Percentiles rank a stretch among this genome's conserved stretches.
These are phyloP conservation scores for Podarcis cretensis DNA, from an alignment of 2,113 vertebrate genomes.

Conservation along the genomic window DNA sequence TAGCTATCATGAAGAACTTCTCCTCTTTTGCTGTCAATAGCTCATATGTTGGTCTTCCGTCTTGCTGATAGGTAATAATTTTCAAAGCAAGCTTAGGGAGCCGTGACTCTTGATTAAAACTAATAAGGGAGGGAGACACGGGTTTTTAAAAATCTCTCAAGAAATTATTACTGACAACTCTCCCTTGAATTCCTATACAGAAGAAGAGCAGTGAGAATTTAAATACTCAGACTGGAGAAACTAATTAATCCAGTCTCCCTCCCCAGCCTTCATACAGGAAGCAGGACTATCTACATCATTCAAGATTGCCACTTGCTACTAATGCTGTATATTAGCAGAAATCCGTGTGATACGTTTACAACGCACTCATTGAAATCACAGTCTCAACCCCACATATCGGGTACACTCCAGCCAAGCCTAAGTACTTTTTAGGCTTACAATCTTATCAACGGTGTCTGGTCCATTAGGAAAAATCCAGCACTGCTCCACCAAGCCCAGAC, in stretches of 20 bases:
- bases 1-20: slow-evolving; percentile 45
- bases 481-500: no score
- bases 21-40: slow-evolving; percentile 73
- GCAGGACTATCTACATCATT: background rate
- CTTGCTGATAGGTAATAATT: slow-evolving; percentile 83
- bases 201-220: slow-evolving; percentile 31
- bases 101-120: slow-evolving; percentile 77
- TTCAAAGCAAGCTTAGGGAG: slow-evolving; percentile 72
- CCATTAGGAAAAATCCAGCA: no score
- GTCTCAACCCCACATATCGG: background rate
- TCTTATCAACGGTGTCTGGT: background rate
- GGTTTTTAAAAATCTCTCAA: slow-evolving; percentile 71
- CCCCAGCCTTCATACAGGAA: fast-evolving
- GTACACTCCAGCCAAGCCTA: background rate
- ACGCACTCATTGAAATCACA: background rate
- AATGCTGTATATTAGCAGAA: background rate
- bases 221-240: background rate
- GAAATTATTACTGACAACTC: slow-evolving; percentile 72
- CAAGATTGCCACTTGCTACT: background rate
- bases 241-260: background rate
- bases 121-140: slow-evolving; percentile 65
- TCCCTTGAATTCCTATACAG: slow-evolving; percentile 42
- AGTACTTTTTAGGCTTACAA: background rate
- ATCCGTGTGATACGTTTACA: background rate
- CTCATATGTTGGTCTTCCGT: slow-evolving; percentile 67